Evolutionary conservation across 2,888 invertebrate genomes (phyloP), one percentile per base, ranked within the genome.

Genomic region (Cecidostiba fungosa): DNA sequence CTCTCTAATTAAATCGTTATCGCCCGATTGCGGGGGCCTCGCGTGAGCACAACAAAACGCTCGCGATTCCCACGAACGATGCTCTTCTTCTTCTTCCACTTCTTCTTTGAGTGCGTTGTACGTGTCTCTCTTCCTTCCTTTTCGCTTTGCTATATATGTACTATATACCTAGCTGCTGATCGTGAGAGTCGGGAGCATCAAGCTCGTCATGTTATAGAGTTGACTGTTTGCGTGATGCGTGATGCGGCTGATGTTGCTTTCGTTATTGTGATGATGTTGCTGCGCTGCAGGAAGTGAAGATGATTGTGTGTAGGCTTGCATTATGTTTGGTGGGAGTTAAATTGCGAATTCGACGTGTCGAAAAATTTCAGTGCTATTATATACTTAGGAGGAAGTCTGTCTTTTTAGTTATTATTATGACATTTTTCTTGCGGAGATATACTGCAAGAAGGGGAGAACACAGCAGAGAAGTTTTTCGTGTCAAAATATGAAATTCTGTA

Each of bases 1-100:
- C 39, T 47, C 26, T 32, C 78, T 77, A 84, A 84, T 84, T 78
- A 84, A 84, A 84, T 84, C 78, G 78, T 78, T 84, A 84, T 84
- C 84, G 79, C 66, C 26, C 84, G 74, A 84, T 84, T 79, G 79
- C 79, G 59, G 43, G 81, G 62, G n/a, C 36, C 10, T 32, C 70
- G 70, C 74, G 26, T 43, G 39, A 39, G 32, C 29, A 12, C n/a
- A 43, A 76, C 74, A 59, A 66, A 66, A 66, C 66, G 66, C 66
- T 66, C 26, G 66, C 50, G 69, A 50, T 84, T 84, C 84, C 84
- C 84, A 84, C 84, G 79, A 5, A 54, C 16, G 19, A 59, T 62
- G 62, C 66, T 66, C 66, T 70, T 50, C 36, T 78, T 78, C 78
- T 50, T 50, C 50, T 50, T 50, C 47, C 16, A 19, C 50, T 50